Conservation (phyloP, 2,113 vertebrate genomes). For the Planiliza haematocheilus region DNA sequence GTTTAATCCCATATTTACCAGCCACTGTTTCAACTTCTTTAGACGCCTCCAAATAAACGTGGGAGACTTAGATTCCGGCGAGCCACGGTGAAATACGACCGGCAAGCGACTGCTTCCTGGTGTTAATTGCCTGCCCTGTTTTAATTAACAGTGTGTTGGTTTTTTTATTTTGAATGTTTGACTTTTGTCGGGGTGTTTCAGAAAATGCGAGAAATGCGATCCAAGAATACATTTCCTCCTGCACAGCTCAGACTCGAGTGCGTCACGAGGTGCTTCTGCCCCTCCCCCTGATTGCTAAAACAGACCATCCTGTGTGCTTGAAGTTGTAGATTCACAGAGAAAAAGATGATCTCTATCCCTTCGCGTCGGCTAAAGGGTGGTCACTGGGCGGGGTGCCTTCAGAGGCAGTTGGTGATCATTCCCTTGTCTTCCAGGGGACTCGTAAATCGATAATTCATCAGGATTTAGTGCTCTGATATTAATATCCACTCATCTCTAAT, state of each 20-base stretch:
- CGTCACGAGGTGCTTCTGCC: slow-evolving; percentile 16
- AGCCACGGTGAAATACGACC: slow-evolving; percentile 26
- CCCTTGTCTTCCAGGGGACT: not conserved
- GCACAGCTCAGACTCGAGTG: not conserved
- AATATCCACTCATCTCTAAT: slow-evolving; percentile 12
- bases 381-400: slow-evolving; percentile 5
- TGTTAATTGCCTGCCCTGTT: slow-evolving; percentile 9
- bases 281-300: slow-evolving; percentile 13
- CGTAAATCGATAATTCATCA: slow-evolving; percentile 17
- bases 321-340: slow-evolving; percentile 8
- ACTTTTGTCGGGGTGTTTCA: not conserved
- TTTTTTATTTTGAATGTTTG: not conserved
- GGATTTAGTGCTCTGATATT: slow-evolving; percentile 27
- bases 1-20: not conserved
- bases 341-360: not conserved
- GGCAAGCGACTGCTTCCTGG: not conserved
- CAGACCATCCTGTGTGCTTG: slow-evolving; percentile 12
- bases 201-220: slow-evolving; percentile 12
- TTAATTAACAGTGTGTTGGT: slow-evolving; percentile 5
- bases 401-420: slow-evolving; percentile 4
- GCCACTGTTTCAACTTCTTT: not conserved
- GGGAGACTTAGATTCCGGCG: not conserved
- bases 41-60: slow-evolving; percentile 6
- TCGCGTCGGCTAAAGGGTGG: slow-evolving; percentile 19
- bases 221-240: not conserved